phyloP scores from a whole-genome alignment of 2,113 vertebrate species.

The Dicerorhinus sumatrensis region DNA sequence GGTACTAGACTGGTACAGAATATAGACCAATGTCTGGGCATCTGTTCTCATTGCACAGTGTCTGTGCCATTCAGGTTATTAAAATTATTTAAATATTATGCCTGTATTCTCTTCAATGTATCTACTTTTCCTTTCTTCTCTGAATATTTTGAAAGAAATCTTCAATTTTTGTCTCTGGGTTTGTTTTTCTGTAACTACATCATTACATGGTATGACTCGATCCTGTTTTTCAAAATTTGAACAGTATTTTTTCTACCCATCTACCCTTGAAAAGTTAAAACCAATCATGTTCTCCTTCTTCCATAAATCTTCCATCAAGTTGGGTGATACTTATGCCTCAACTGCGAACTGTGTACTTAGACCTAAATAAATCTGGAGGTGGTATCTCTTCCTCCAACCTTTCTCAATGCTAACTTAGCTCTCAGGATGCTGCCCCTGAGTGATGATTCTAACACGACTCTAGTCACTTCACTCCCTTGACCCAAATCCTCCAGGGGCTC shows the following conservation, averaged over 20 bases:
- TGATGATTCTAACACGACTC: not conserved
- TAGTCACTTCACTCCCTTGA: not conserved
- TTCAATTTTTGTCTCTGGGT: slow-evolving; percentile 29
- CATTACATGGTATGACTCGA: not conserved
- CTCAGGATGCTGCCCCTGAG: not conserved
- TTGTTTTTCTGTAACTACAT: not conserved
- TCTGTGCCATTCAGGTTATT: not conserved
- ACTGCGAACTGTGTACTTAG: not conserved
- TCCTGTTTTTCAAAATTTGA: not conserved
- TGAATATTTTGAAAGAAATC: slow-evolving; percentile 17
- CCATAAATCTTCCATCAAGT: not conserved
- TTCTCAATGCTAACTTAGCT: not conserved
- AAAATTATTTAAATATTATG: not conserved
- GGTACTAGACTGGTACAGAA: not conserved
- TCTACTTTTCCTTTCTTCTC: slow-evolving; percentile 40
- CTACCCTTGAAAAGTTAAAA: not conserved
- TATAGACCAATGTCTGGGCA: not conserved
- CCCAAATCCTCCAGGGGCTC: not conserved
- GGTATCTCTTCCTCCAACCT: not conserved
- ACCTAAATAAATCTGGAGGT: not conserved
- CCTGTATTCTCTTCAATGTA: not conserved
- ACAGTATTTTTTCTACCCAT: not conserved
- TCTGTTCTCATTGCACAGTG: not conserved
- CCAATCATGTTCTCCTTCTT: not conserved
- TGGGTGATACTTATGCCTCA: not conserved